Evolutionary conservation across 2,888 invertebrate species (phyloP), one percentile per base, ranked within the genome.

Genomic region (Asteroscopus sphinx): DNA sequence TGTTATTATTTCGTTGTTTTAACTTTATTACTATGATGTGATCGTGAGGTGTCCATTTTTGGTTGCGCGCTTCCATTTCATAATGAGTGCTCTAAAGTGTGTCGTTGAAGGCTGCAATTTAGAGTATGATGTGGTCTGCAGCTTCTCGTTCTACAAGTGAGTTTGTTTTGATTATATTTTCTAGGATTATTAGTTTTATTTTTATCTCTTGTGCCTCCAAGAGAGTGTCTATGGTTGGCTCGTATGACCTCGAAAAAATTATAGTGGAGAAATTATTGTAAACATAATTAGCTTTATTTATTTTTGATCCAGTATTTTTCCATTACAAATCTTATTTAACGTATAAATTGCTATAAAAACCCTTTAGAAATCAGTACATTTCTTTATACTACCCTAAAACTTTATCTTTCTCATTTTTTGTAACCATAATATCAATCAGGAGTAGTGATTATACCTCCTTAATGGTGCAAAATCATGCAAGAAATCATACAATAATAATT

Each of bases 121-220:
- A 80, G 93, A 93, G 85, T 93, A 94, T 72, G 94, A 94, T 90
- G 93, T 93, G 63, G 83, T 93, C 77, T 94, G 94, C 91, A 94
- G 93, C 89, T 94, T 94, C 79, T 93, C 94, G 65, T 94, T 94
- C 77, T 94, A 93, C 86, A 93, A 93, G 94, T 94, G 79, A 92
- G 94, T 91, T 77, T 81, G 84, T 89, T 83, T 80, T 77, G 71
- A 61, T 68, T 56, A 62, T 76, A 66, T 73, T 69, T 44, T 17
- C 21, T 26, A 46, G 25, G 9, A 49, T 12, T 52, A 17, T 5
- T 12, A 45, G 3, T 57, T 48, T 54, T 60, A 60, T 61, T 53
- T 68, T 32, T 25, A 61, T 55, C 44, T 49, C 54, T 41, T 51
- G 21, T 40, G 35, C 52, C 45, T 42, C 52, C 30, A 39, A 45